phyloP scores from a whole-genome alignment of 2,888 invertebrate genomes.

The Candidula unifasciata region DNA sequence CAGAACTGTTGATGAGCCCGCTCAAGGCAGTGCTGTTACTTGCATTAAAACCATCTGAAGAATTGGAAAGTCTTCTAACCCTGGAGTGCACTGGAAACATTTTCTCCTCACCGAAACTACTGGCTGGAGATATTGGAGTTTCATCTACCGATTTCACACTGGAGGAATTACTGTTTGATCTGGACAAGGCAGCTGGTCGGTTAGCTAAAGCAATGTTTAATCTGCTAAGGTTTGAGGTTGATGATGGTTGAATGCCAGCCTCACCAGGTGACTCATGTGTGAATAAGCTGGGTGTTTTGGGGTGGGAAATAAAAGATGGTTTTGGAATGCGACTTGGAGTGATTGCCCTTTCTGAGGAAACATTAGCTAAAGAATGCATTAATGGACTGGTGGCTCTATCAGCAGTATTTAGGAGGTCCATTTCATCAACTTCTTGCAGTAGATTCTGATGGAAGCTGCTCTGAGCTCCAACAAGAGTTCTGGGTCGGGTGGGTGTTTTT shows the following conservation, averaged over 20 bases:
- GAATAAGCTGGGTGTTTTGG: constrained; percentile 31
- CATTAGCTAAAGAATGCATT: not conserved
- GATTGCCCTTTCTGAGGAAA: constrained; percentile 51
- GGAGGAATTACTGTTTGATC: constrained; percentile 45
- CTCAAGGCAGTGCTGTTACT: not conserved
- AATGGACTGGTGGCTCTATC: not conserved
- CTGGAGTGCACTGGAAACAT: constrained; percentile 13
- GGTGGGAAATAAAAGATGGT: constrained; percentile 49
- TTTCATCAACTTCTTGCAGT: constrained; percentile 28
- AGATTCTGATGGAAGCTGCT: constrained; percentile 14
- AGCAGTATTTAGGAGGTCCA: constrained; percentile 25
- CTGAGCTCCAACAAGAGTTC: constrained; percentile 34
- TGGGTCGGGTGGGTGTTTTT: constrained; percentile 44
- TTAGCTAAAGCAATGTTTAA: not conserved
- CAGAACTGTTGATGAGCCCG: constrained; percentile 1
- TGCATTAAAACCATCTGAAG: constrained; percentile 12
- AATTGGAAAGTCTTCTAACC: constrained; percentile 21
- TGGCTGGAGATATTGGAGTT: constrained; percentile 58
- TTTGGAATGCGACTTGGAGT: constrained; percentile 57
- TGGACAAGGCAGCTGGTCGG: constrained; percentile 19
- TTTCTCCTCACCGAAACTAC: constrained; percentile 56
- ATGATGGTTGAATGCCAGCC: not conserved
- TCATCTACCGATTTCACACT: constrained; percentile 35
- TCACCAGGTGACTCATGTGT: not conserved
- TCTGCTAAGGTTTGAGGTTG: not conserved